These are phyloP conservation scores for Rhineura floridana DNA, from an alignment of 2,113 vertebrate species.

Conservation along the genomic window DNA sequence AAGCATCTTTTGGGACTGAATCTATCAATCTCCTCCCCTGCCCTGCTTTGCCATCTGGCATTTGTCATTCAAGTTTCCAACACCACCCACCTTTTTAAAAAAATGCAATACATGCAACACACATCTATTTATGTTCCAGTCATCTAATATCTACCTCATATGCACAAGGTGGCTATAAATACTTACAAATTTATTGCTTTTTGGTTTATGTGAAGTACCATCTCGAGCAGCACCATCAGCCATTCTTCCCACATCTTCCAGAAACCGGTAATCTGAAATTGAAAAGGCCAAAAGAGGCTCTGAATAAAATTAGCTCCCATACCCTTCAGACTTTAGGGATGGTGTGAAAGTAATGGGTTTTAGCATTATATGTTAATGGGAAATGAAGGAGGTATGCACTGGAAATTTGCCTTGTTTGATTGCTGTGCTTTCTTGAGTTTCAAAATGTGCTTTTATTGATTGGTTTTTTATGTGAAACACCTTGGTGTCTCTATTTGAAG, in stretches of 20 bases:
- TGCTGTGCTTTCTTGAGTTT: not conserved
- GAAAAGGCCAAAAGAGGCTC: constrained; percentile 11
- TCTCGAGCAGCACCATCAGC: constrained; percentile 87
- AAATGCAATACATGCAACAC: not conserved
- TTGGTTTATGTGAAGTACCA: constrained; percentile 63
- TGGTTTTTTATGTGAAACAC: not conserved
- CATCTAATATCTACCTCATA: not conserved
- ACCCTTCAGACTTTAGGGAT: not conserved
- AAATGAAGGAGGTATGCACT: not conserved
- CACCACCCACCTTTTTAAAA: not conserved
- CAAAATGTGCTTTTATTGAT: too few relatives aligned
- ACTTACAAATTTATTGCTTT: constrained; percentile 75
- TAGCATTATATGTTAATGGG: not conserved
- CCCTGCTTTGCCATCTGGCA: not conserved
- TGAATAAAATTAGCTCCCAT: not conserved
- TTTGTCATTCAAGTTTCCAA: not conserved
- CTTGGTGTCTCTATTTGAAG: not conserved
- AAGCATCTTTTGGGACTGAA: not conserved
- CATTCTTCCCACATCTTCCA: constrained; percentile 91
- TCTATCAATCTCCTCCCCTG: not conserved
- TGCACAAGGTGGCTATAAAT: not conserved
- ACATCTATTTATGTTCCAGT: not conserved
- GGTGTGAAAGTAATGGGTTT: not conserved
- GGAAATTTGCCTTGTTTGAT: not conserved
- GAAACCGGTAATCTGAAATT: constrained; percentile 90